These are phyloP conservation scores for Geotrupes spiniger DNA, from an alignment of 2,888 invertebrate species.

Conservation along the genomic window DNA sequence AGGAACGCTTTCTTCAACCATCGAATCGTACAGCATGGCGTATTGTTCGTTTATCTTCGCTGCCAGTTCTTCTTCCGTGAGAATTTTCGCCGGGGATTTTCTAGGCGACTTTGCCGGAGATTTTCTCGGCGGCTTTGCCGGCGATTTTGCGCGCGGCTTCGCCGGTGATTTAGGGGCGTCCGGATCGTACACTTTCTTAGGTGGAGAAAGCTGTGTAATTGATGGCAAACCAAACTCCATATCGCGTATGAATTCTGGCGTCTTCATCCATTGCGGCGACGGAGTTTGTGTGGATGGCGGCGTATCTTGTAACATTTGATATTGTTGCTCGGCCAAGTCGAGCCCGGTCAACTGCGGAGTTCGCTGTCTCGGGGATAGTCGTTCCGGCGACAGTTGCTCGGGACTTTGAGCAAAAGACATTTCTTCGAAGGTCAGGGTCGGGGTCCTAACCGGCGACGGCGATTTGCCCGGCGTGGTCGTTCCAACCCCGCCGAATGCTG, in stretches of 20 bases:
- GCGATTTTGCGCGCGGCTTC: not conserved
- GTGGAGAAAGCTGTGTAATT: too few relatives aligned
- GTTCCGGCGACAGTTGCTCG: not conserved
- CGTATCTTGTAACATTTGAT: slow-evolving; percentile 1
- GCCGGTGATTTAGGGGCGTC: not conserved
- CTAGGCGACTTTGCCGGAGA: not conserved
- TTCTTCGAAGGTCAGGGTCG: slow-evolving; percentile 5
- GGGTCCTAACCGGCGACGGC: slow-evolving; percentile 21
- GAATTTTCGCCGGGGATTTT: not conserved
- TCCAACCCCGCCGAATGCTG: slow-evolving; percentile 25
- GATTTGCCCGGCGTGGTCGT: slow-evolving; percentile 27
- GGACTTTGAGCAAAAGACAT: slow-evolving; percentile 3
- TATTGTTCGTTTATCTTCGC: slow-evolving; percentile 6
- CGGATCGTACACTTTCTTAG: too few relatives aligned
- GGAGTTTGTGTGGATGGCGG: not conserved
- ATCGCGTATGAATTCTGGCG: slow-evolving; percentile 17
- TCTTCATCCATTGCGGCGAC: slow-evolving; percentile 5
- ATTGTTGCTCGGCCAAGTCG: slow-evolving; percentile 9
- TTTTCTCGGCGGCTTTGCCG: not conserved
- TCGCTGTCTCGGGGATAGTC: too few relatives aligned
- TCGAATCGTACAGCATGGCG: slow-evolving; percentile 8
- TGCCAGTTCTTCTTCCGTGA: not conserved
- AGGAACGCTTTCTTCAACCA: slow-evolving; percentile 4
- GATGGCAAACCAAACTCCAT: not conserved
- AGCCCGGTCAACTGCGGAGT: too few relatives aligned